These are phyloP conservation scores for Eulithis prunata DNA, from an alignment of 2,888 invertebrate genomes.

Conservation along the genomic window DNA sequence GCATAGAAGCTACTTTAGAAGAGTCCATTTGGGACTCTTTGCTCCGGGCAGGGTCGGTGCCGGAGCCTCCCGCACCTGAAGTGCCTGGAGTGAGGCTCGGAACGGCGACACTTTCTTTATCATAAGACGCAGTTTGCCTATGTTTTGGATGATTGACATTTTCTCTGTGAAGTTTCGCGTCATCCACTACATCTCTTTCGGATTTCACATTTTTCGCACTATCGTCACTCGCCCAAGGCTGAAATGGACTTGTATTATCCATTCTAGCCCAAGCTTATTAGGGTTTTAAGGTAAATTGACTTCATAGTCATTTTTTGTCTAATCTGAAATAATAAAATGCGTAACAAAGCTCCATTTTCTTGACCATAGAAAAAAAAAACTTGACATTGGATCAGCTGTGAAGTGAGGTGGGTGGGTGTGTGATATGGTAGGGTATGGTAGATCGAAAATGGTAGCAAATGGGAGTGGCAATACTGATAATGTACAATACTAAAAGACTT, in stretches of 20 bases:
- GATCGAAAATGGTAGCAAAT: too few species aligned
- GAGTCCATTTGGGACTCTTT: constrained; percentile 78
- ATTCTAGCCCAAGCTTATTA: constrained; percentile 73
- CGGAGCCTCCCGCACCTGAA: constrained; percentile 63
- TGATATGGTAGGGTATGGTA: too few species aligned
- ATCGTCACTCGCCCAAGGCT: constrained; percentile 80
- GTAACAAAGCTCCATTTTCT: constrained; percentile 84
- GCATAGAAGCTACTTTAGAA: constrained; percentile 81
- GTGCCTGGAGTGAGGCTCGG: constrained; percentile 72
- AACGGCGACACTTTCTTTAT: constrained; percentile 78
- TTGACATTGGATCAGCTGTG: constrained; percentile 85
- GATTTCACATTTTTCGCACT: constrained; percentile 79
- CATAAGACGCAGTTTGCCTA: constrained; percentile 84
- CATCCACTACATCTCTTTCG: constrained; percentile 80
- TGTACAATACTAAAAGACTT: too few species aligned
- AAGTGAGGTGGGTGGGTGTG: constrained; percentile 47
- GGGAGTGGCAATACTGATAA: too few species aligned
- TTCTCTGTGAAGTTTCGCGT: constrained; percentile 84
- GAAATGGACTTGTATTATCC: constrained; percentile 81
- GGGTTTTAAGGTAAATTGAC: constrained; percentile 61
- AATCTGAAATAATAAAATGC: constrained; percentile 73
- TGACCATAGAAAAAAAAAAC: constrained; percentile 41
- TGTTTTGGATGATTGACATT: constrained; percentile 85
- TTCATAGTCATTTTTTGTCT: constrained; percentile 75
- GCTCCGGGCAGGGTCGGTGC: constrained; percentile 57